Evolutionary conservation across 1,140 invertebrate genomes (phyloP).

Genomic region (Drosophila nikananu): DNA sequence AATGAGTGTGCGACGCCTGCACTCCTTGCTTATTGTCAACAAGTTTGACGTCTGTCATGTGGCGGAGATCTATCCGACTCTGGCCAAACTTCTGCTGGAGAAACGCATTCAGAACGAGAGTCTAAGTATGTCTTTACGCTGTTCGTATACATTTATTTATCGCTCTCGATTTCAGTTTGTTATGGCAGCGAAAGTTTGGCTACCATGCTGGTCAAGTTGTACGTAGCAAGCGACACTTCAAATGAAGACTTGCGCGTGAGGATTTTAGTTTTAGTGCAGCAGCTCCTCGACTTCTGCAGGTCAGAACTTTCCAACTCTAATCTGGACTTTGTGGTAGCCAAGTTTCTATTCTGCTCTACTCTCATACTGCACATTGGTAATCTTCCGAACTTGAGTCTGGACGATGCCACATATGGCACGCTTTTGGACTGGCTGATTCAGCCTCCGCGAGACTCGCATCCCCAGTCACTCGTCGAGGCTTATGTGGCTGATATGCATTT

Average conservation of each 20-base stretch:
- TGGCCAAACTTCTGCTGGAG: slow-evolving; percentile 33
- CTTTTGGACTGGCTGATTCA: slow-evolving; percentile 18
- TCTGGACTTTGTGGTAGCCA: slow-evolving; percentile 22
- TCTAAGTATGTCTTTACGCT: slow-evolving; percentile 25
- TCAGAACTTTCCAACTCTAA: slow-evolving; percentile 6
- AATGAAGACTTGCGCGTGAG: neutral
- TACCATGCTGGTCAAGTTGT: slow-evolving; percentile 34
- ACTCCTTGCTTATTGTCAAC: slow-evolving; percentile 30
- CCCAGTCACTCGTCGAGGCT: neutral
- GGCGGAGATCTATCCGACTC: slow-evolving; percentile 23
- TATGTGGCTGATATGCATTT: slow-evolving; percentile 48
- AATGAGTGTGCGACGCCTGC: slow-evolving; percentile 28
- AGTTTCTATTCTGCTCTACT: slow-evolving; percentile 45
- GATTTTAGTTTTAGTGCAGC: slow-evolving; percentile 11
- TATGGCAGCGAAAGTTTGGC: slow-evolving; percentile 63
- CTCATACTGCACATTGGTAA: slow-evolving; percentile 30
- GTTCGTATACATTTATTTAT: neutral
- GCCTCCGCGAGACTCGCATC: neutral
- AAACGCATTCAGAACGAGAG: neutral
- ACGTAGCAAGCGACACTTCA: neutral
- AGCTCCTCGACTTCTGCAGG: slow-evolving; percentile 34
- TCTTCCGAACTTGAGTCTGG: slow-evolving; percentile 7
- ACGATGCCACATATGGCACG: slow-evolving; percentile 31
- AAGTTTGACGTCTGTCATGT: slow-evolving; percentile 29
- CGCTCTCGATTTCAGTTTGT: slow-evolving; percentile 15